Conservation (phyloP, 2,797 vertebrate species). For the Lateolabrax maculatus region DNA sequence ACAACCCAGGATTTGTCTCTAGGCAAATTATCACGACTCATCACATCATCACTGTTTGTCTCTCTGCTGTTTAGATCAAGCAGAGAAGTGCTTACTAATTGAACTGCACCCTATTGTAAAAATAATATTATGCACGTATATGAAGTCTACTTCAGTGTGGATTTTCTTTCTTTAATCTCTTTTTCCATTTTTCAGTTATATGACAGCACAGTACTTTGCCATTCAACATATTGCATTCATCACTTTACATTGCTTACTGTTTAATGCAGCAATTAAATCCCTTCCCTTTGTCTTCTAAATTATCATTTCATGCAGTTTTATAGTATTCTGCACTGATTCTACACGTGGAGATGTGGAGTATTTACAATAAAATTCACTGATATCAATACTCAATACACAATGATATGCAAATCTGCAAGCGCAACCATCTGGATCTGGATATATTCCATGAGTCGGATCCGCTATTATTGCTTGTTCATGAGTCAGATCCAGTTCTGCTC, state of each 20-base stretch:
- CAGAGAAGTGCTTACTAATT: conserved; percentile 9
- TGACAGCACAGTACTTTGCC: neutral
- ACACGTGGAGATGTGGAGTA: conserved; percentile 12
- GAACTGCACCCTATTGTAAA: neutral
- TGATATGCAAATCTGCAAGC: too few relatives aligned
- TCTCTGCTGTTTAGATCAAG: conserved; percentile 15
- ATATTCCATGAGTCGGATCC: too few relatives aligned
- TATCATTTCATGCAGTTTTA: conserved; percentile 51
- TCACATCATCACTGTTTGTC: conserved; percentile 46
- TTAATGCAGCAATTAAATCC: conserved; percentile 48
- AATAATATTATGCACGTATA: neutral
- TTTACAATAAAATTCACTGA: conserved; percentile 31
- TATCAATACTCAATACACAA: conserved; percentile 26
- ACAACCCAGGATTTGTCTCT: conserved; percentile 41
- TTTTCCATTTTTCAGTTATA: neutral
- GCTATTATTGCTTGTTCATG: too few relatives aligned
- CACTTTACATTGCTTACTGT: conserved; percentile 44
- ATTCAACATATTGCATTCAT: conserved; percentile 28
- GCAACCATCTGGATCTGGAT: too few relatives aligned
- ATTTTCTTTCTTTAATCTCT: neutral
- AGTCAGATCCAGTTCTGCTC: too few relatives aligned
- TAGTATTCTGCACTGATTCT: conserved; percentile 19
- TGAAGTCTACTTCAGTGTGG: neutral
- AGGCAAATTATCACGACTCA: conserved; percentile 39
- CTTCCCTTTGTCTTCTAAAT: conserved; percentile 40